Evolutionary conservation across 2,113 vertebrate genomes (phyloP).

Genomic region (Python bivittatus): DNA sequence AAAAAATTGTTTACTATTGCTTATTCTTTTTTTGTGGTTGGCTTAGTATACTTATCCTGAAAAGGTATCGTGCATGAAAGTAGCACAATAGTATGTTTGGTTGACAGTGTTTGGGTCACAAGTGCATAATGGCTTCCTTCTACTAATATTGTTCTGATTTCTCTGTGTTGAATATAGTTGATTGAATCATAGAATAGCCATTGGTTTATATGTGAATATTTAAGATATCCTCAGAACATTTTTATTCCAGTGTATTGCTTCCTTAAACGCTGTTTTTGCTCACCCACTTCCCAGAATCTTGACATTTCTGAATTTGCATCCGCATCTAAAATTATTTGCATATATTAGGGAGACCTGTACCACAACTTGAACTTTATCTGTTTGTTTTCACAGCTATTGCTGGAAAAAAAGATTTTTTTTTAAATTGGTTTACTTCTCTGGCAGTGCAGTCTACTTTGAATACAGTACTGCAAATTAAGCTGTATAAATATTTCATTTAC

Average conservation of each 20-base stretch:
- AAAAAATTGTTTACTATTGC: too few relatives aligned
- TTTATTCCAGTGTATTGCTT: background rate
- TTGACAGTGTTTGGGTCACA: too few relatives aligned
- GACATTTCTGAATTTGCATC: too few relatives aligned
- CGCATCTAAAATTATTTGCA: background rate
- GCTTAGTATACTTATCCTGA: too few relatives aligned
- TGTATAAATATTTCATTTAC: constrained; percentile 10
- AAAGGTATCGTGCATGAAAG: too few relatives aligned
- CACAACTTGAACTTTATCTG: background rate
- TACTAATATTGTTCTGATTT: background rate
- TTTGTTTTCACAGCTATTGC: background rate
- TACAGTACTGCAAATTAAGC: background rate
- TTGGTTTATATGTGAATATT: background rate
- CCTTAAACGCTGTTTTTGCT: too few relatives aligned
- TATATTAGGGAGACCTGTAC: background rate
- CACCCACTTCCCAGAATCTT: too few relatives aligned
- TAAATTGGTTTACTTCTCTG: background rate
- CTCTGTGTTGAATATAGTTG: background rate
- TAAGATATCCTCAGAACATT: background rate
- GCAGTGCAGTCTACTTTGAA: background rate
- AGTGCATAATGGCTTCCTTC: background rate
- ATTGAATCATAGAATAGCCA: background rate
- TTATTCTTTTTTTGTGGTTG: too few relatives aligned
- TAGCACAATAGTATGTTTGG: too few relatives aligned
- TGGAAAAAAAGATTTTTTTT: background rate